Conservation (phyloP, 2,797 vertebrate genomes). For the Hipposideros larvatus region DNA sequence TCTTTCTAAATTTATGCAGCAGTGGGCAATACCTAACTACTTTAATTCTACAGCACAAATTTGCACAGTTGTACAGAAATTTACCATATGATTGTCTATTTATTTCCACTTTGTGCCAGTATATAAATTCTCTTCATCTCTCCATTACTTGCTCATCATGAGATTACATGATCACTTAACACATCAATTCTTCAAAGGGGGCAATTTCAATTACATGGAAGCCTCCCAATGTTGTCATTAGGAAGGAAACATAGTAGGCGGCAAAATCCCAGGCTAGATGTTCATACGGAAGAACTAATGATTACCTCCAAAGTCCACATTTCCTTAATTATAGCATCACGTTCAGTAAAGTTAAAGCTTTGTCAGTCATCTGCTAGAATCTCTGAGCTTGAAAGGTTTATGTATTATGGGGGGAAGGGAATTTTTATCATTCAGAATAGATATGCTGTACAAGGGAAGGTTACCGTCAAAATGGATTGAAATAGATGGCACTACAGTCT, state of each 20-base stretch:
- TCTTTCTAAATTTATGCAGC: not conserved
- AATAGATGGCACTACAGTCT: not conserved
- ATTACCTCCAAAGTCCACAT: slow-evolving; percentile 73
- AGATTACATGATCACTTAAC: slow-evolving; percentile 68
- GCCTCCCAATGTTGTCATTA: slow-evolving; percentile 70
- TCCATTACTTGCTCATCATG: slow-evolving; percentile 50
- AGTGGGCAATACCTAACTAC: not conserved
- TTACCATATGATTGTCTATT: not conserved
- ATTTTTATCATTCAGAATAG: slow-evolving; percentile 24
- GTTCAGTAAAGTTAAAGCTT: slow-evolving; percentile 66
- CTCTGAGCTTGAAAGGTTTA: slow-evolving; percentile 55
- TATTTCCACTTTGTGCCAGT: slow-evolving; percentile 55
- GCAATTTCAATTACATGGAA: slow-evolving; percentile 68
- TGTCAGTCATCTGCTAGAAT: slow-evolving; percentile 55
- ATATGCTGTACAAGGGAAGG: not conserved
- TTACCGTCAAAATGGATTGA: not conserved
- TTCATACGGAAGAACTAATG: slow-evolving; percentile 45
- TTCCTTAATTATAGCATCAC: slow-evolving; percentile 72
- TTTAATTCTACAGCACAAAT: slow-evolving; percentile 19
- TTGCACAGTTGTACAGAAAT: slow-evolving; percentile 42
- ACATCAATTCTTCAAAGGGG: slow-evolving; percentile 69
- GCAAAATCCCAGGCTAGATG: slow-evolving; percentile 58
- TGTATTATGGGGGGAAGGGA: not conserved
- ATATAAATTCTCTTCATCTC: slow-evolving; percentile 45
- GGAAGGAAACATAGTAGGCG: slow-evolving; percentile 67